Conservation (phyloP, 2,113 vertebrate genomes). For the Macrotus californicus region DNA sequence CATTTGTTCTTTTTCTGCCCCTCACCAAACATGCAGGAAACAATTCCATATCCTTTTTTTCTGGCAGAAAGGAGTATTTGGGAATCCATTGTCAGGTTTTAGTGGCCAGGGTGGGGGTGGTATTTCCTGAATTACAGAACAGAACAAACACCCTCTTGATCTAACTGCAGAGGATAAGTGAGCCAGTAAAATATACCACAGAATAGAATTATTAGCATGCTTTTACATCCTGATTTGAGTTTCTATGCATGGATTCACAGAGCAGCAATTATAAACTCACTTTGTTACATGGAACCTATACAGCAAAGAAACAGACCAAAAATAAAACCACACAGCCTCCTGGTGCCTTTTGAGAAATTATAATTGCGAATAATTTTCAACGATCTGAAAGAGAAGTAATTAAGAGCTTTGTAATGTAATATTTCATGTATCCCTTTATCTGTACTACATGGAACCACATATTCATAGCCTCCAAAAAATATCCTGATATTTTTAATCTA, state of each 20-base stretch:
- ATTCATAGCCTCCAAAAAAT: neutral
- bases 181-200: neutral
- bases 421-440: neutral
- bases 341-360: neutral
- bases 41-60: neutral
- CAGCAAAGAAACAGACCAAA: neutral
- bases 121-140: neutral
- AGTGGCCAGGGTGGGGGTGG: accelerated
- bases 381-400: neutral
- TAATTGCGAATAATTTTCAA: neutral
- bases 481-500: neutral
- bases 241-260: neutral
- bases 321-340: neutral
- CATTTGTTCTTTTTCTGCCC: neutral
- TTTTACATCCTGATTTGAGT: neutral
- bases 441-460: neutral
- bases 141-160: neutral
- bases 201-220: neutral
- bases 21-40: neutral
- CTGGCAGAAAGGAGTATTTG: neutral
- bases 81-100: neutral
- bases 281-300: neutral
- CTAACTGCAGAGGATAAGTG: neutral
- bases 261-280: neutral
- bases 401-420: neutral